A percentile compares a stretch with the other conserved stretches of the same genome.
These are phyloP conservation scores for Vespertilio murinus DNA, from an alignment of 2,797 vertebrate genomes.

Conservation along the genomic window DNA sequence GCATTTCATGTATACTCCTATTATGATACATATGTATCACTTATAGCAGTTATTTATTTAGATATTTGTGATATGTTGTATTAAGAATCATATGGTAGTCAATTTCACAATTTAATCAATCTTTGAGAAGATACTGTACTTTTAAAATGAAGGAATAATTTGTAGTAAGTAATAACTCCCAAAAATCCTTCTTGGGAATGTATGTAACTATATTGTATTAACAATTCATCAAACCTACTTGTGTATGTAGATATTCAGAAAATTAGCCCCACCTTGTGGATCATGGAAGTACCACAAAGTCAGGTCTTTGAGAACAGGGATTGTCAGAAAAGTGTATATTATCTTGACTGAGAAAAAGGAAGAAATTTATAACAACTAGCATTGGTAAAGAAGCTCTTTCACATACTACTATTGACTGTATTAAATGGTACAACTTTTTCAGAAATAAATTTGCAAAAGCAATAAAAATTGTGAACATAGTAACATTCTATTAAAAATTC, in stretches of 20 bases:
- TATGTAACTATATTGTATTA: not conserved
- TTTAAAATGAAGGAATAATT: slow-evolving; percentile 38
- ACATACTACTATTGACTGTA: not conserved
- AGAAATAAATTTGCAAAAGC: slow-evolving; percentile 41
- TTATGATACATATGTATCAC: not conserved
- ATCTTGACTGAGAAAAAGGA: slow-evolving; percentile 23
- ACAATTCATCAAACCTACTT: not conserved
- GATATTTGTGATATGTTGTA: not conserved
- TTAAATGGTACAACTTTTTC: slow-evolving; percentile 17
- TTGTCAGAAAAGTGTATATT: not conserved
- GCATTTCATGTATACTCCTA: not conserved
- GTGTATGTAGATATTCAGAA: not conserved
- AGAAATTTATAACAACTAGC: slow-evolving; percentile 21
- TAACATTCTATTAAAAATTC: slow-evolving; percentile 8
- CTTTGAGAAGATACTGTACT: not conserved
- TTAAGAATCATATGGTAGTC: not conserved
- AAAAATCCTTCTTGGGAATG: not conserved
- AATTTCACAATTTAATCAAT: not conserved
- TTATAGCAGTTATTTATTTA: not conserved
- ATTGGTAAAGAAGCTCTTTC: not conserved
- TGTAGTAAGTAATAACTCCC: not conserved
- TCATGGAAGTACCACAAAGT: slow-evolving; percentile 29
- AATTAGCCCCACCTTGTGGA: slow-evolving; percentile 71
- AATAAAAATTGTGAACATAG: slow-evolving; percentile 6
- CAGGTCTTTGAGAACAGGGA: not conserved